These are phyloP conservation scores for Protaetia brevitarsis DNA, from an alignment of 1,140 invertebrate species.

Conservation along the genomic window DNA sequence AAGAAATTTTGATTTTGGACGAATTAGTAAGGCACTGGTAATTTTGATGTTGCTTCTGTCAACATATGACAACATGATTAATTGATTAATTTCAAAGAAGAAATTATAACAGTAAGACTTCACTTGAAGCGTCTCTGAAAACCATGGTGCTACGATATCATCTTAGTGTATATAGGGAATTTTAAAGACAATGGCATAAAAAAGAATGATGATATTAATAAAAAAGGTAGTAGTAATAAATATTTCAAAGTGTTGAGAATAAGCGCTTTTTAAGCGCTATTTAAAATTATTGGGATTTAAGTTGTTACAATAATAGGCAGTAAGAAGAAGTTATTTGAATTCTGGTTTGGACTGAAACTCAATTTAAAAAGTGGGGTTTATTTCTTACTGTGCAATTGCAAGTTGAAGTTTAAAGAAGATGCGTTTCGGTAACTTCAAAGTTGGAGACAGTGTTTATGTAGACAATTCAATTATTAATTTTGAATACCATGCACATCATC, in stretches of 20 bases:
- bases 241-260: not conserved
- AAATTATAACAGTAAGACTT: conserved; percentile 28
- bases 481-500: conserved; percentile 44
- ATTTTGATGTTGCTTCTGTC: no score
- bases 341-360: no score
- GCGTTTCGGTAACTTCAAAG: conserved; percentile 32
- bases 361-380: no score
- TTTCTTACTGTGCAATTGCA: no score
- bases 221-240: not conserved
- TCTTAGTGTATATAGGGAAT: not conserved
- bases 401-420: not conserved
- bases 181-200: not conserved
- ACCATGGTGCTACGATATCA: not conserved
- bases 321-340: no score
- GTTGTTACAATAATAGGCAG: no score
- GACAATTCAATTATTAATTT: conserved; percentile 42
- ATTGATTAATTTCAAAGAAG: conserved; percentile 35
- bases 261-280: no score
- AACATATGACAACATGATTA: conserved; percentile 38
- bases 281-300: not conserved
- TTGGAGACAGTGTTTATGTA: conserved; percentile 27
- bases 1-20: no score
- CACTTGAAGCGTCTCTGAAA: conserved; percentile 33
- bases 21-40: no score
- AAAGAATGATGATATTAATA: not conserved